These are phyloP conservation scores for Dynastes hyllus DNA, from an alignment of 2,888 invertebrate genomes.

Conservation along the genomic window DNA sequence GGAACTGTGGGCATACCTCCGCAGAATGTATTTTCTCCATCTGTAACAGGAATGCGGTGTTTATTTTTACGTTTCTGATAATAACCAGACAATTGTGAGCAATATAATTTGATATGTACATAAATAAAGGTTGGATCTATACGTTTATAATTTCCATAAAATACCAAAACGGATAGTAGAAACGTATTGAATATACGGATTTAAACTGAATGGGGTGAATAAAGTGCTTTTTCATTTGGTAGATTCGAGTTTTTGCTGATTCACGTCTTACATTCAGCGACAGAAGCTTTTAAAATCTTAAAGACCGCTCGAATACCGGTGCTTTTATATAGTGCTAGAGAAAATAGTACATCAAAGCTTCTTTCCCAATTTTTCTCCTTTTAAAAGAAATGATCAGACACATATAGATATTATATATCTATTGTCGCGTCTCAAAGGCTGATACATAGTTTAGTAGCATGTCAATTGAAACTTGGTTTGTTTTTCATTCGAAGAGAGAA, in stretches of 20 bases:
- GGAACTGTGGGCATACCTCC: neutral
- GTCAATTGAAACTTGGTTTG: too few relatives aligned
- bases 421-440: neutral
- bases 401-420: neutral
- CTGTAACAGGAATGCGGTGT: neutral
- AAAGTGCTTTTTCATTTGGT: neutral
- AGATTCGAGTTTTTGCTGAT: neutral
- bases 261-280: neutral
- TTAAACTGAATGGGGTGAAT: neutral
- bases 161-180: neutral
- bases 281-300: neutral
- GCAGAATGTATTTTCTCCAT: neutral
- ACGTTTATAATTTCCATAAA: neutral
- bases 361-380: neutral
- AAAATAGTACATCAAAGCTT: neutral
- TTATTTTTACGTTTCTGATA: neutral
- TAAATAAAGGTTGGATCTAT: too few relatives aligned
- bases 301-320: neutral
- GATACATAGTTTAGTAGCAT: neutral
- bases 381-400: neutral
- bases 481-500: too few relatives aligned
- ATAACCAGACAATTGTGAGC: neutral
- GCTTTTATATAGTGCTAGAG: neutral
- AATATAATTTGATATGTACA: neutral
- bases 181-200: neutral